A percentile compares a stretch with the other conserved stretches of the same genome.
phyloP scores from a whole-genome alignment of 2,888 invertebrate genomes.

The Beris morrisii region DNA sequence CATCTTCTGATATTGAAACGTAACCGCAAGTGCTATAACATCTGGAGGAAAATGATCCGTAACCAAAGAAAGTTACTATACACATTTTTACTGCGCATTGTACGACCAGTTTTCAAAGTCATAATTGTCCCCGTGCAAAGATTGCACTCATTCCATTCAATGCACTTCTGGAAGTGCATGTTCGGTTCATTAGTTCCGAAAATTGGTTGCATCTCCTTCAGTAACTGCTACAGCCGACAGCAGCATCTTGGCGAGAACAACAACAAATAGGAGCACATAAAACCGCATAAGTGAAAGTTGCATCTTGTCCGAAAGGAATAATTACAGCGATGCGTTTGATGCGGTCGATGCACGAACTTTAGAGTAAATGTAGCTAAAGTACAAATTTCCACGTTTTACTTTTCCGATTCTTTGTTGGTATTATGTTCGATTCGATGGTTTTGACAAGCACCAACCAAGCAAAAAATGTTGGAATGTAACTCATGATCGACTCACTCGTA shows the following conservation, averaged over 20 bases:
- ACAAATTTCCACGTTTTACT: no score
- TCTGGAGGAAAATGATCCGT: no score
- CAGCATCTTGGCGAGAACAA: background rate
- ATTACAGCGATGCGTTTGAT: conserved; percentile 30
- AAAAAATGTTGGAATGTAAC: background rate
- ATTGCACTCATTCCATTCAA: no score
- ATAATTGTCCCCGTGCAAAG: no score
- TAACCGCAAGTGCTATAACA: no score
- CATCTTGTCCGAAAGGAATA: conserved; percentile 28
- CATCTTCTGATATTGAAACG: no score
- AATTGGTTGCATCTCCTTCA: conserved; percentile 29
- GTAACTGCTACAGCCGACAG: conserved; percentile 13
- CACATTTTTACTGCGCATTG: no score
- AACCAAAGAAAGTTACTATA: no score
- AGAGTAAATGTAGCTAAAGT: no score
- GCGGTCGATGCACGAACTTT: conserved; percentile 14
- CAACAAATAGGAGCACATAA: conserved; percentile 1
- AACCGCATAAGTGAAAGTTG: conserved; percentile 32
- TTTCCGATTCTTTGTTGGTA: no score
- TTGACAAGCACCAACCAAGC: background rate
- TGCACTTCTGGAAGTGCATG: conserved; percentile 7
- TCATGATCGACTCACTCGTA: conserved; percentile 9
- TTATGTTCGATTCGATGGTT: no score
- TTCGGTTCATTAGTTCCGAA: conserved; percentile 35
- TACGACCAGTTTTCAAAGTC: no score